Conservation (phyloP, 2,888 invertebrate genomes). For the Apotomis betuletana region DNA sequence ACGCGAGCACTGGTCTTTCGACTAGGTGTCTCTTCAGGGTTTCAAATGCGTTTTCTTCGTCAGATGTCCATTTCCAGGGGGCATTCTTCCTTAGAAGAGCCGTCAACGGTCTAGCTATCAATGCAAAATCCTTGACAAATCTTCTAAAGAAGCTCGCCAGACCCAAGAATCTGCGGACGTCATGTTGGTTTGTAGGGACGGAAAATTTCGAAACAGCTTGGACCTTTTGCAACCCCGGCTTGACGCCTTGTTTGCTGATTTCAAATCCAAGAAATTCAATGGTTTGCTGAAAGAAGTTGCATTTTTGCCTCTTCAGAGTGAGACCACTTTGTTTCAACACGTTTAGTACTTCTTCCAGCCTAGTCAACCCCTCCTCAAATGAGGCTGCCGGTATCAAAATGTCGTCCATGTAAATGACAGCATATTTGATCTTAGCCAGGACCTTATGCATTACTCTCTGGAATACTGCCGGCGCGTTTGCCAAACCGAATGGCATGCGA, state of each 20-base stretch:
- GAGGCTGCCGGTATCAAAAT: not conserved
- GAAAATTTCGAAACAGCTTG: slow-evolving; percentile 46
- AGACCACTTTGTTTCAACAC: slow-evolving; percentile 20
- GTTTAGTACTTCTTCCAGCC: not conserved
- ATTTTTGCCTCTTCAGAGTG: slow-evolving; percentile 45
- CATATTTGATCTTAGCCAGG: not conserved
- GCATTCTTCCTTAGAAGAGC: slow-evolving; percentile 43
- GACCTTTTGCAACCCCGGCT: slow-evolving; percentile 48
- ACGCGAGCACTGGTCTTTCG: slow-evolving; percentile 46
- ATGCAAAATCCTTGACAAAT: slow-evolving; percentile 49
- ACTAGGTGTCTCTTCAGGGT: slow-evolving; percentile 45
- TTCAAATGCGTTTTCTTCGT: slow-evolving; percentile 45
- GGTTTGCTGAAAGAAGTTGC: slow-evolving; percentile 44
- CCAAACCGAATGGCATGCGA: slow-evolving; percentile 19
- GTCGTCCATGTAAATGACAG: slow-evolving; percentile 6
- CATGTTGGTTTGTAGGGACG: slow-evolving; percentile 44
- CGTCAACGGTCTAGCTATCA: slow-evolving; percentile 47
- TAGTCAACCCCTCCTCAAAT: not conserved
- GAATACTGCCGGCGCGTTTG: slow-evolving; percentile 10
- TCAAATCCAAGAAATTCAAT: not conserved
- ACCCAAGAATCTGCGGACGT: slow-evolving; percentile 49
- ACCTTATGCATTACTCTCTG: not conserved
- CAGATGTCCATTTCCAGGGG: slow-evolving; percentile 38
- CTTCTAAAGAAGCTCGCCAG: slow-evolving; percentile 49
- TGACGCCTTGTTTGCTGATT: slow-evolving; percentile 28